Evolutionary conservation across 2,797 vertebrate species (phyloP).

Genomic region (Borostomias antarcticus): DNA sequence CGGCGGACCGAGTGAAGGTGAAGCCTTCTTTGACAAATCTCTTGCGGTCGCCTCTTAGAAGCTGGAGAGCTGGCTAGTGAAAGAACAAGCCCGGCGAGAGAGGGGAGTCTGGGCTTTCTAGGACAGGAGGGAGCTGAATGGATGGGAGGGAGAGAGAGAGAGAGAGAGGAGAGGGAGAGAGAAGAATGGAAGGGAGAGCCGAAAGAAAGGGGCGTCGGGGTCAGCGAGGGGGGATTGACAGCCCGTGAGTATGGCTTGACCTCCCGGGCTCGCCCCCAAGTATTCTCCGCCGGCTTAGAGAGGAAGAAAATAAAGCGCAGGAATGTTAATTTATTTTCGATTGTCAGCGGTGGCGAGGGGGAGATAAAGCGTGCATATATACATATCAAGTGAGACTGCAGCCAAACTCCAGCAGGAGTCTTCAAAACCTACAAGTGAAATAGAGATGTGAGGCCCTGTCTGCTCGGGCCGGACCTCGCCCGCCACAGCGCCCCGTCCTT

Average conservation of each 20-base stretch:
- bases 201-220: conserved; percentile 68
- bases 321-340: conserved; percentile 87
- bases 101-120: conserved; percentile 38
- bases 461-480: conserved; percentile 43
- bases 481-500: conserved; percentile 61
- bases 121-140: conserved; percentile 68
- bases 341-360: conserved; percentile 65
- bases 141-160: conserved; percentile 42
- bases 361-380: conserved; percentile 78
- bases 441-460: conserved; percentile 52
- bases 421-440: conserved; percentile 62
- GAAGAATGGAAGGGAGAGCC: conserved; percentile 39
- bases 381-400: conserved; percentile 74
- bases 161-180: conserved; percentile 38
- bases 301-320: conserved; percentile 73
- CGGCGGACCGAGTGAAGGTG: conserved; percentile 64
- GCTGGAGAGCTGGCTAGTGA: conserved; percentile 69
- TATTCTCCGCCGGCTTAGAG: conserved; percentile 76
- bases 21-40: conserved; percentile 74
- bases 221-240: conserved; percentile 77
- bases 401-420: conserved; percentile 67
- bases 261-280: conserved; percentile 73
- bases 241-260: conserved; percentile 78
- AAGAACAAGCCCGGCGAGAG: conserved; percentile 52
- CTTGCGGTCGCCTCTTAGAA: conserved; percentile 72